A percentile compares a stretch with the other conserved stretches of the same genome.
Evolutionary conservation across 2,888 invertebrate genomes (phyloP).

Genomic region (Ceratothoa steindachneri): DNA sequence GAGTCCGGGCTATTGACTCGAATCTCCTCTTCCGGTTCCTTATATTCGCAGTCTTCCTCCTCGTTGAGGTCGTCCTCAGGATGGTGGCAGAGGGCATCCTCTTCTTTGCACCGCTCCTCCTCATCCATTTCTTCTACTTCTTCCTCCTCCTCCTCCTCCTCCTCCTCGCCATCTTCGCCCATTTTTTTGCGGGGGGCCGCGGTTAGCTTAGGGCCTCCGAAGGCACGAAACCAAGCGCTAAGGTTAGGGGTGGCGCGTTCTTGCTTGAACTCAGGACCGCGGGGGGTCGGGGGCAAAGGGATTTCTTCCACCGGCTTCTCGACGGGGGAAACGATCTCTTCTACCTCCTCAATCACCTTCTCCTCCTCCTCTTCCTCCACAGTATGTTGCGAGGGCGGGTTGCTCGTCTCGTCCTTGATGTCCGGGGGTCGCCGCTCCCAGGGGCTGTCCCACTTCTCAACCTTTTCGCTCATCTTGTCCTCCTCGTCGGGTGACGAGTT

Average conservation of each 20-base stretch:
- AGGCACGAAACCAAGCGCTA: constrained; percentile 88
- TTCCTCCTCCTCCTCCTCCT: constrained; percentile 27
- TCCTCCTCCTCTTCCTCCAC: constrained; percentile 38
- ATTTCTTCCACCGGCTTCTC: constrained; percentile 8
- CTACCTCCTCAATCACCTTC: constrained; percentile 26
- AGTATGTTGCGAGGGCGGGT: constrained; percentile 4
- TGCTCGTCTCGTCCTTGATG: constrained; percentile 24
- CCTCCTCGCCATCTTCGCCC: constrained; percentile 30
- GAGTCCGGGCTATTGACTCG: constrained; percentile 12
- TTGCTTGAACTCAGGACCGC: constrained; percentile 42
- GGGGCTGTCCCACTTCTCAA: constrained; percentile 46
- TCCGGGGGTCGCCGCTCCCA: constrained; percentile 11
- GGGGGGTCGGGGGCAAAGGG: constrained; percentile 27
- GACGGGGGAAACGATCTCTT: not conserved
- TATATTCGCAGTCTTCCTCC: not conserved
- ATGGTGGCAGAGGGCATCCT: not conserved
- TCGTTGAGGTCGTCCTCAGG: not conserved
- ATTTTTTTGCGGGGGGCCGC: constrained; percentile 55
- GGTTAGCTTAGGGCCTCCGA: constrained; percentile 74
- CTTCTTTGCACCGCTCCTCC: not conserved
- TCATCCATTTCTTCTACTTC: constrained; percentile 29
- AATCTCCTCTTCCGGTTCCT: constrained; percentile 17
- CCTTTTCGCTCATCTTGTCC: constrained; percentile 37
- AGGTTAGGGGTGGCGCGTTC: constrained; percentile 69
- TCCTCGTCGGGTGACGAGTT: constrained; percentile 37